phyloP scores from a whole-genome alignment of 2,113 vertebrate species.

The Morone saxatilis region DNA sequence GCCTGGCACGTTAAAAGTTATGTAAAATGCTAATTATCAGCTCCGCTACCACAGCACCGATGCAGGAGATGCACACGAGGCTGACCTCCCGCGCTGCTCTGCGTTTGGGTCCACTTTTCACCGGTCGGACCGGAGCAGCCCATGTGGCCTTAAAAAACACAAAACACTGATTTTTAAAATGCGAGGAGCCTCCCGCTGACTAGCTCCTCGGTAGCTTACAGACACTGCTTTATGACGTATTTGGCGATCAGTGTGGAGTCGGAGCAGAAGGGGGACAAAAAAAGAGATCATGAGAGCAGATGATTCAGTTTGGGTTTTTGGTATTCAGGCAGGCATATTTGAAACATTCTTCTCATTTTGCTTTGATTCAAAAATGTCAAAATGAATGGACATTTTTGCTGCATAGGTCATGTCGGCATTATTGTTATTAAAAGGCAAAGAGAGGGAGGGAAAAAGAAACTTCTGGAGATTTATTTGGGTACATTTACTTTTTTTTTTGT shows the following conservation, averaged over 20 bases:
- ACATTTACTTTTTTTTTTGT: neutral
- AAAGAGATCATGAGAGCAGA: neutral
- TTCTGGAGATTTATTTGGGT: neutral
- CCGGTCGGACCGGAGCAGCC: neutral
- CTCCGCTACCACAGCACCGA: constrained; percentile 22
- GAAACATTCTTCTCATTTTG: constrained; percentile 27
- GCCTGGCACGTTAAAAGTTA: neutral
- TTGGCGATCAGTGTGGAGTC: neutral
- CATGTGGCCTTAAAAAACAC: neutral
- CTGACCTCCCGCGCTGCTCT: neutral
- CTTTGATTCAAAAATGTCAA: constrained; percentile 42
- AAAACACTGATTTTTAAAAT: constrained; percentile 26
- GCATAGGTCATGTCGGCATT: constrained; percentile 33
- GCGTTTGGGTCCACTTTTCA: neutral
- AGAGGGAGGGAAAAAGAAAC: neutral
- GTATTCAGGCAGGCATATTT: neutral
- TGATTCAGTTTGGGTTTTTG: neutral
- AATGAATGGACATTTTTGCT: neutral
- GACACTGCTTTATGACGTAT: neutral
- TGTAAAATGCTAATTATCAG: constrained; percentile 8
- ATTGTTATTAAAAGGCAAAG: constrained; percentile 11
- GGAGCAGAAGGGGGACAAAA: too few species aligned
- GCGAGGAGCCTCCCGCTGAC: constrained; percentile 3
- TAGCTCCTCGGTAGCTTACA: neutral
- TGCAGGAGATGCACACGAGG: constrained; percentile 1